Percentiles rank a stretch among this genome's conserved stretches.
Evolutionary conservation across 2,888 invertebrate species (phyloP).

Genomic region (Phengaris alcon): DNA sequence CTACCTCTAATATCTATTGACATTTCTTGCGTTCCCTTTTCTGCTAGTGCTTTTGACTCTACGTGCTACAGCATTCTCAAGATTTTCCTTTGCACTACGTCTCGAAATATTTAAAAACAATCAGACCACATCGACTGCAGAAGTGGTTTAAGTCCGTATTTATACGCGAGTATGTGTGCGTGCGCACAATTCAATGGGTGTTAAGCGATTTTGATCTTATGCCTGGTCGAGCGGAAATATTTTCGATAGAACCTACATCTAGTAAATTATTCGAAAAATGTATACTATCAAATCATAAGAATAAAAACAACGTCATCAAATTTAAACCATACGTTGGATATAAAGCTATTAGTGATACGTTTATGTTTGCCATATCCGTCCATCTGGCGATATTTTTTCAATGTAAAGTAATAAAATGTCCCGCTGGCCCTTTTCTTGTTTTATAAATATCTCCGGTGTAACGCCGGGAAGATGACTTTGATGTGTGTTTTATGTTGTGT

Average conservation of each 20-base stretch:
- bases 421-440: slow-evolving; percentile 2
- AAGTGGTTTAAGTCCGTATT: too few species aligned
- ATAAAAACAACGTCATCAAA: background rate
- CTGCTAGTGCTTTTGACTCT: too few species aligned
- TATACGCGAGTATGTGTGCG: too few species aligned
- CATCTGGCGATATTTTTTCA: slow-evolving; percentile 25
- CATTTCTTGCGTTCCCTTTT: too few species aligned
- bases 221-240: background rate
- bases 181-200: too few species aligned
- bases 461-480: slow-evolving; percentile 3
- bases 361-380: slow-evolving; percentile 19
- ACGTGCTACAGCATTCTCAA: too few species aligned
- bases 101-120: too few species aligned
- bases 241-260: background rate
- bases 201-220: too few species aligned
- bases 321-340: background rate
- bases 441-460: slow-evolving; percentile 14
- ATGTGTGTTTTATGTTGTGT: slow-evolving; percentile 7
- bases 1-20: too few species aligned
- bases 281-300: background rate
- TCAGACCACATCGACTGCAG: too few species aligned
- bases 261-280: background rate
- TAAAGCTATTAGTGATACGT: slow-evolving; percentile 21
- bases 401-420: slow-evolving; percentile 27
- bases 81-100: too few species aligned